These are phyloP conservation scores for Petrophora chlorosata DNA, from an alignment of 2,888 invertebrate species.

Conservation along the genomic window DNA sequence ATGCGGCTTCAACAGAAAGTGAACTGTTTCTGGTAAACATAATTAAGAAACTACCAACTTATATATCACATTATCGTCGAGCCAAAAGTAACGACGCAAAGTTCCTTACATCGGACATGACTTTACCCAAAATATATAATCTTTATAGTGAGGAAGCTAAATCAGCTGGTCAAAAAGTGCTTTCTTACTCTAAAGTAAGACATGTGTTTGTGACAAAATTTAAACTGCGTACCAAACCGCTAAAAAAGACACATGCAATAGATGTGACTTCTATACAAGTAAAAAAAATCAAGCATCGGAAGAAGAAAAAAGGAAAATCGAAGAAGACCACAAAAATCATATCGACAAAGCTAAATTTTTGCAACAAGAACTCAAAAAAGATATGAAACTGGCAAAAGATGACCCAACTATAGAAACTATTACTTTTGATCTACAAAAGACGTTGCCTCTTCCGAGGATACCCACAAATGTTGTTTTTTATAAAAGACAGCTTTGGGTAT, in stretches of 20 bases:
- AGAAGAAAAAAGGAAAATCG: background rate
- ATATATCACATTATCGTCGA: constrained; percentile 25
- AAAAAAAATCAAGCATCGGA: background rate
- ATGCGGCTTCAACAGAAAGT: constrained; percentile 1
- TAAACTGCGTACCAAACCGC: constrained; percentile 15
- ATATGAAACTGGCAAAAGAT: background rate
- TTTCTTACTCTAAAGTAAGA: constrained; percentile 15
- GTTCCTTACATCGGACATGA: constrained; percentile 1
- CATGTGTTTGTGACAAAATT: constrained; percentile 7
- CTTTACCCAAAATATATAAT: background rate
- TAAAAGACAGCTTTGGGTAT: constrained; percentile 31
- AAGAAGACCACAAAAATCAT: background rate
- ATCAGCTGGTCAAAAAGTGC: background rate
- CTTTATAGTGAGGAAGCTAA: background rate
- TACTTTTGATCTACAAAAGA: constrained; percentile 21
- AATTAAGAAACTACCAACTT: constrained; percentile 23
- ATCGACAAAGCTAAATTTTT: background rate
- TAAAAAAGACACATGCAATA: constrained; percentile 30
- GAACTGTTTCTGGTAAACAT: constrained; percentile 15
- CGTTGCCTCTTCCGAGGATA: constrained; percentile 21
- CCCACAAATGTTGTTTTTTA: constrained; percentile 29
- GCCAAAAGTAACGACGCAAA: constrained; percentile 16
- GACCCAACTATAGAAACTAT: constrained; percentile 2
- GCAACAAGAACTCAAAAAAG: background rate
- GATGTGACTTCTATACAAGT: constrained; percentile 10